Conservation (phyloP, 2,888 invertebrate species). For the Spisula solida region DNA sequence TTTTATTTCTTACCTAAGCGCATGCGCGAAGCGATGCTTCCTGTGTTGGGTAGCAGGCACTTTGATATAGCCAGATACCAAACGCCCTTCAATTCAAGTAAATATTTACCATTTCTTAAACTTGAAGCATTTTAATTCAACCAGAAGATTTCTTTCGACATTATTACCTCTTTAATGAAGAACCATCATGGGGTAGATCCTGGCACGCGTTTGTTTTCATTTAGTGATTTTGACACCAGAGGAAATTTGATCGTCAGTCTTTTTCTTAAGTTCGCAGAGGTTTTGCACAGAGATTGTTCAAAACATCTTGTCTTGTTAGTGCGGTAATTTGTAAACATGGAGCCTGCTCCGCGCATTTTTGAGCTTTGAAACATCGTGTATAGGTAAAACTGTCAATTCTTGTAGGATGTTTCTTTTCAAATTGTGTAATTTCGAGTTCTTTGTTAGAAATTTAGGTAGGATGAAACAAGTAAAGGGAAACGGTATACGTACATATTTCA, state of each 20-base stretch:
- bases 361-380: background rate
- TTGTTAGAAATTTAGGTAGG: background rate
- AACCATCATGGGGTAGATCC: background rate
- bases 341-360: background rate
- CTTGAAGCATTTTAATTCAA: conserved; percentile 5
- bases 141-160: conserved; percentile 17
- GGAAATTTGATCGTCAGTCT: background rate
- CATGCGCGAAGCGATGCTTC: background rate
- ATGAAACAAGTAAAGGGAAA: background rate
- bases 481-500: background rate
- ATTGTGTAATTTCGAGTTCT: background rate
- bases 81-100: background rate
- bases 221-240: conserved; percentile 29
- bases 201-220: conserved; percentile 19
- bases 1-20: background rate
- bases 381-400: conserved; percentile 33
- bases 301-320: conserved; percentile 35
- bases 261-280: conserved; percentile 15
- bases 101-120: conserved; percentile 11
- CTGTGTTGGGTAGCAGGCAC: background rate
- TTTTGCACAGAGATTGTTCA: conserved; percentile 14
- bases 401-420: conserved; percentile 24
- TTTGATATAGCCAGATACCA: background rate
- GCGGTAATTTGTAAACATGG: conserved; percentile 27
- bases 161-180: conserved; percentile 5